Conservation (phyloP, 2,888 invertebrate species). For the Sinohyriopsis cumingii region DNA sequence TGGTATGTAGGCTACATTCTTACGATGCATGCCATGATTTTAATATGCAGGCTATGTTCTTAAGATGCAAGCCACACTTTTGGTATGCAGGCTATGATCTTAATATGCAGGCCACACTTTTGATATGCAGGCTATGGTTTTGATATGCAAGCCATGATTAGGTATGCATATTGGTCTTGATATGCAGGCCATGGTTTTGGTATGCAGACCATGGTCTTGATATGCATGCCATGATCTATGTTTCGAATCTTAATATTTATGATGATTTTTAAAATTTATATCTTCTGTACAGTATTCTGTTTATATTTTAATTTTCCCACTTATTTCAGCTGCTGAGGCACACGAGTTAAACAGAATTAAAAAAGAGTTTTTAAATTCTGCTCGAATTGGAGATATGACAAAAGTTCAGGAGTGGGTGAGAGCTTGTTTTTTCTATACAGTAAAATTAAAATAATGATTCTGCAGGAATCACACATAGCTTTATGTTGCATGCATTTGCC, state of each 20-base stretch:
- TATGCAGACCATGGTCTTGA: too few relatives aligned
- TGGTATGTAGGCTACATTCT: too few relatives aligned
- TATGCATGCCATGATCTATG: background rate
- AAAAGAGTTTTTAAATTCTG: conserved; percentile 77
- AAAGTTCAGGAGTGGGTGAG: conserved; percentile 77
- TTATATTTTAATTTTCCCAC: background rate
- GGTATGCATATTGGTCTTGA: too few relatives aligned
- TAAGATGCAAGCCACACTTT: too few relatives aligned
- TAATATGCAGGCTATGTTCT: too few relatives aligned
- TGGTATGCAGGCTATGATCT: too few relatives aligned
- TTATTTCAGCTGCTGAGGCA: conserved; percentile 75
- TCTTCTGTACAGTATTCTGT: background rate
- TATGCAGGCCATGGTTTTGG: too few relatives aligned
- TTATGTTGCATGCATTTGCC: background rate
- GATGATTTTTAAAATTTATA: background rate
- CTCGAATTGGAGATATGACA: conserved; percentile 77
- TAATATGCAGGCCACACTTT: too few relatives aligned
- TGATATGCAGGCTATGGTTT: too few relatives aligned
- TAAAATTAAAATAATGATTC: background rate
- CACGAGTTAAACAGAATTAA: conserved; percentile 77
- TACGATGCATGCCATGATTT: too few relatives aligned
- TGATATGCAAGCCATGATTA: too few relatives aligned
- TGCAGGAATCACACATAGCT: background rate
- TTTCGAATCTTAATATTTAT: background rate
- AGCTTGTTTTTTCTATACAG: conserved; percentile 2